phyloP scores from a whole-genome alignment of 2,113 vertebrate genomes.

The Furnarius figulus region DNA sequence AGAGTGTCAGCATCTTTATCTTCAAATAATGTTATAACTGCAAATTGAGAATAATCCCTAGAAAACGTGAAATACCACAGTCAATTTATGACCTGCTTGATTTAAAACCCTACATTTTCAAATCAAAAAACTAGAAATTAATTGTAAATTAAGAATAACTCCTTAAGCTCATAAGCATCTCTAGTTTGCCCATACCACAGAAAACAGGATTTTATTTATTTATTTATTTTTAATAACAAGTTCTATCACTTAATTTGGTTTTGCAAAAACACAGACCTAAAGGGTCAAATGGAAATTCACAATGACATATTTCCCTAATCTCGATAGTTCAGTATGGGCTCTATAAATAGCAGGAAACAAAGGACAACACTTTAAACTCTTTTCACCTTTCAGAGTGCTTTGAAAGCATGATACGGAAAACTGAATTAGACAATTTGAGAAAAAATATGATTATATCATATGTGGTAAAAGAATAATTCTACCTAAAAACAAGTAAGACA shows the following conservation, averaged over 20 bases:
- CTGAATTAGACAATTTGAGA: not conserved
- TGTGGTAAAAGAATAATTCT: accelerated
- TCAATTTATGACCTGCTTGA: not conserved
- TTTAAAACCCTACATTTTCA: not conserved
- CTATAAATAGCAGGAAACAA: not conserved
- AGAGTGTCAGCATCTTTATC: not conserved
- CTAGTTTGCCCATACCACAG: not conserved
- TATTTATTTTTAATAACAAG: not conserved
- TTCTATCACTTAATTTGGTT: not conserved
- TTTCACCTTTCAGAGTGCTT: not conserved
- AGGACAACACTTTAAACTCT: not conserved
- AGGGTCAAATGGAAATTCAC: not conserved
- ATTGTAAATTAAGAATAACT: not conserved
- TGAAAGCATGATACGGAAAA: not conserved
- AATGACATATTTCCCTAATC: not conserved
- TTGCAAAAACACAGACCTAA: not conserved
- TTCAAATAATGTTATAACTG: not conserved
- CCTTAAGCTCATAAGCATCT: not conserved
- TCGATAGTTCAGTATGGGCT: not conserved
- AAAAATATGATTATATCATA: not conserved
- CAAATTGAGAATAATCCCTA: not conserved
- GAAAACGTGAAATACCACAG: not conserved
- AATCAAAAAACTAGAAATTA: not conserved
- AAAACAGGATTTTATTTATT: not conserved
- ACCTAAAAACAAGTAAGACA: not conserved